A percentile compares a stretch with the other conserved stretches of the same genome.
Evolutionary conservation across 1,140 invertebrate genomes (phyloP).

Genomic region (Nylanderia fulva): DNA sequence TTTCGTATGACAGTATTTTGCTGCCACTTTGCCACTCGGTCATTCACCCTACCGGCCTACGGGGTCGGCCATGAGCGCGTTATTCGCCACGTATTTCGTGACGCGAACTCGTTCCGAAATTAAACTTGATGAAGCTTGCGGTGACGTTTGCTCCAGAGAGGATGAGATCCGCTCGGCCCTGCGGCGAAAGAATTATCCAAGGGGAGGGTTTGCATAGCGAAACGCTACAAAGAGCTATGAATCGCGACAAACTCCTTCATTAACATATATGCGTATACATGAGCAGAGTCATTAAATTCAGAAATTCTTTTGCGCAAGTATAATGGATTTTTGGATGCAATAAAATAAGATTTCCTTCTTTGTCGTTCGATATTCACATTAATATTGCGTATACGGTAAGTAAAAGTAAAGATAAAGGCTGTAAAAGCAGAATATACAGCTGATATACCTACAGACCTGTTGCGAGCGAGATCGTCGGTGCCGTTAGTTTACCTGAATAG

Average conservation of each 20-base stretch:
- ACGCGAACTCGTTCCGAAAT: conserved; percentile 34
- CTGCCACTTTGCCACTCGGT: conserved; percentile 74
- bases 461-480: conserved; percentile 10
- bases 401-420: neutral
- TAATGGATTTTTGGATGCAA: neutral
- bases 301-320: neutral
- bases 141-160: neutral
- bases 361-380: neutral
- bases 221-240: neutral
- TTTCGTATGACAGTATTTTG: conserved; percentile 66
- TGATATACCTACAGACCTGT: neutral
- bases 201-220: neutral
- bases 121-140: neutral
- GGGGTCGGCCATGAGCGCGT: conserved; percentile 58
- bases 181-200: neutral
- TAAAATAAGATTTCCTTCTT: neutral
- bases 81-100: conserved; percentile 59
- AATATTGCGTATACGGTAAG: neutral
- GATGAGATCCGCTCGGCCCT: neutral
- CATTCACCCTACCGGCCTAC: conserved; percentile 75
- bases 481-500: conserved; percentile 70
- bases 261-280: neutral
- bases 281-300: neutral
- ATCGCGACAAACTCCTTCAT: neutral
- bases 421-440: neutral